A percentile compares a stretch with the other conserved stretches of the same genome.
Evolutionary conservation across 2,797 vertebrate genomes (phyloP).

Genomic region (Acipenser ruthenus): DNA sequence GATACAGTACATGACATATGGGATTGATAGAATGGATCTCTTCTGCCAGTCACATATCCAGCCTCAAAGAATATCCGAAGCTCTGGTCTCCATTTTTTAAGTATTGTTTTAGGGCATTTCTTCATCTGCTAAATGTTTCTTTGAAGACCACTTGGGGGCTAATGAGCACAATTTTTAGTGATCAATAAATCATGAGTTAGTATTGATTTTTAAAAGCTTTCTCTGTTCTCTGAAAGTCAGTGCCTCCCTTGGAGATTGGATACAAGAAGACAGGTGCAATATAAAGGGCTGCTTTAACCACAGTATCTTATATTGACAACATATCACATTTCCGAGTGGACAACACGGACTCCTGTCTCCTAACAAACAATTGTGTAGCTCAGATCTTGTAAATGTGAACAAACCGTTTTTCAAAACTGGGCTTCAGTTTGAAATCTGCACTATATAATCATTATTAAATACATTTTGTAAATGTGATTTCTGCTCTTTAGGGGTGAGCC

Average conservation of each 20-base stretch:
- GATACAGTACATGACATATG: too few relatives aligned
- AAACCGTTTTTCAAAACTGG: not conserved
- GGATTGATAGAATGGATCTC: too few relatives aligned
- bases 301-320: constrained; percentile 4
- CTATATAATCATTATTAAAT: too few relatives aligned
- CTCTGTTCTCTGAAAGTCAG: constrained; percentile 68
- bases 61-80: not conserved
- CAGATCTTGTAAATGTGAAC: not conserved
- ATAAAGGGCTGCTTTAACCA: constrained; percentile 30
- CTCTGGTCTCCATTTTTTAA: not conserved
- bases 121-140: constrained; percentile 61
- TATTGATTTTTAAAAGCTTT: constrained; percentile 66
- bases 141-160: constrained; percentile 62
- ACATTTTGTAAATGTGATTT: too few relatives aligned
- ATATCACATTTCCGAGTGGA: constrained; percentile 3
- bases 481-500: too few relatives aligned
- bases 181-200: constrained; percentile 73
- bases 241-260: constrained; percentile 30
- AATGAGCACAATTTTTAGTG: constrained; percentile 68
- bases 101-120: constrained; percentile 44
- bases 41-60: too few relatives aligned
- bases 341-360: constrained; percentile 1
- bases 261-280: constrained; percentile 22
- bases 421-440: not conserved
- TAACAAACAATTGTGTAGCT: not conserved